phyloP scores from a whole-genome alignment of 2,888 invertebrate species.

The Diarsia dahlii region DNA sequence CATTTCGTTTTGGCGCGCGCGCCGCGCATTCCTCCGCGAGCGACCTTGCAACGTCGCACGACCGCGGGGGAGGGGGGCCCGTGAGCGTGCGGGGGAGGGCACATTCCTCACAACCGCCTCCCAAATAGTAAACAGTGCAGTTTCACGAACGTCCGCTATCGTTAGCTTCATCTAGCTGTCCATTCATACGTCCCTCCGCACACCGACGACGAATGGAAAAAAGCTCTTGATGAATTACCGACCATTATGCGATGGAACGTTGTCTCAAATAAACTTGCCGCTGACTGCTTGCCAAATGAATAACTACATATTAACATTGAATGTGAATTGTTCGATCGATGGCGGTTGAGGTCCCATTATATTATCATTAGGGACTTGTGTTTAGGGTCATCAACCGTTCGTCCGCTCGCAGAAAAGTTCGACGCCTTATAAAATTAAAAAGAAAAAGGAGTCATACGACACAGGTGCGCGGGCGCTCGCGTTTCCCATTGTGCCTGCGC shows the following conservation, averaged over 20 bases:
- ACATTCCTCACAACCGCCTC: conserved; percentile 71
- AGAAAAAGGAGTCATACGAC: conserved; percentile 78
- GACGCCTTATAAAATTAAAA: conserved; percentile 79
- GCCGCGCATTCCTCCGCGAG: conserved; percentile 71
- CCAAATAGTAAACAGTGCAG: conserved; percentile 69
- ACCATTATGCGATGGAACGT: conserved; percentile 67
- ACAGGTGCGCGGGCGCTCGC: conserved; percentile 88
- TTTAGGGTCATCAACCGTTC: conserved; percentile 84
- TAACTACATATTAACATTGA: conserved; percentile 68
- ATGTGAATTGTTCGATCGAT: conserved; percentile 68
- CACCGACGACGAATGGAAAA: conserved; percentile 64
- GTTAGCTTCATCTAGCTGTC: conserved; percentile 68
- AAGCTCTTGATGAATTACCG: conserved; percentile 73
- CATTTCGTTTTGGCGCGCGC: conserved; percentile 52
- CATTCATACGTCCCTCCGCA: conserved; percentile 77
- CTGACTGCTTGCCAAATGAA: conserved; percentile 63
- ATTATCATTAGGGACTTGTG: conserved; percentile 68
- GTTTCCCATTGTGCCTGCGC: conserved; percentile 82
- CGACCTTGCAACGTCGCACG: conserved; percentile 75
- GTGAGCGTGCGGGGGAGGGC: conserved; percentile 37
- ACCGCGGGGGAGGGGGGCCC: conserved; percentile 22
- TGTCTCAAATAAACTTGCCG: conserved; percentile 58
- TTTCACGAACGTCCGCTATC: conserved; percentile 65
- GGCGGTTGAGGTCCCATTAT: conserved; percentile 66
- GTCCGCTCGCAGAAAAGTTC: conserved; percentile 82